Evolutionary conservation across 2,113 vertebrate genomes (phyloP), one percentile per base, ranked within the genome.

Genomic region (Australoheros scitulus): DNA sequence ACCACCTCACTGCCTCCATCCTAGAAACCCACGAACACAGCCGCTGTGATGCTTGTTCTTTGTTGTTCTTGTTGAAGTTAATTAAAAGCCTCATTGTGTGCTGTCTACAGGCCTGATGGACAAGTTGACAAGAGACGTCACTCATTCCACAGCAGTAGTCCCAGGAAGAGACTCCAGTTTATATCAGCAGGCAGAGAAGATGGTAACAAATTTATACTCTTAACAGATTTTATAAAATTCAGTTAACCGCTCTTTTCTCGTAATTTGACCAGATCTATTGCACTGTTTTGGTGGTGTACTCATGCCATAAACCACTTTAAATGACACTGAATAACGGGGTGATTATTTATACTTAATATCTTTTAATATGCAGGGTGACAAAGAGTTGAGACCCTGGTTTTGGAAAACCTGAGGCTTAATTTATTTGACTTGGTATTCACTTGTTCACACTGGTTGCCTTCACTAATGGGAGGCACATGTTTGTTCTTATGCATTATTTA

Each of bases 101-200:
- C 32, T 15, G 6, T 75, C 34, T 47, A 1, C 65, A 99, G 97
- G 82, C 95, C 92, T 89, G 96, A 97, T 76, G 92, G 95, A 80
- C 92, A 94, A 63, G 95, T 92, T 32, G 97, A 97, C 92, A 95
- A 96, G 92, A 93, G 96, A 87, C 96, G 95, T 77, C 96, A 90
- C 7, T 96, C 83, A 58, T 96, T 87, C 84, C 95, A 60, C 90
- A 89, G 76, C 95, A 74, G 87, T 92, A 96, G 88, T 77, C 92
- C 97, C 56, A 96, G 96, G 77, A 98, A 97, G 90, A 97, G 95
- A 79, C 96, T 99, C 76, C 97, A 97, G 84, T 97, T 98, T 82
- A 81, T 87, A 8, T 93, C 96, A 57, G 32, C 94, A 32, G 96
- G 96, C 61, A 94, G 94, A 86, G 58, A 15, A 2, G 95, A 97